These are phyloP conservation scores for Bos javanicus DNA, from an alignment of 2,113 vertebrate genomes.

Conservation along the genomic window DNA sequence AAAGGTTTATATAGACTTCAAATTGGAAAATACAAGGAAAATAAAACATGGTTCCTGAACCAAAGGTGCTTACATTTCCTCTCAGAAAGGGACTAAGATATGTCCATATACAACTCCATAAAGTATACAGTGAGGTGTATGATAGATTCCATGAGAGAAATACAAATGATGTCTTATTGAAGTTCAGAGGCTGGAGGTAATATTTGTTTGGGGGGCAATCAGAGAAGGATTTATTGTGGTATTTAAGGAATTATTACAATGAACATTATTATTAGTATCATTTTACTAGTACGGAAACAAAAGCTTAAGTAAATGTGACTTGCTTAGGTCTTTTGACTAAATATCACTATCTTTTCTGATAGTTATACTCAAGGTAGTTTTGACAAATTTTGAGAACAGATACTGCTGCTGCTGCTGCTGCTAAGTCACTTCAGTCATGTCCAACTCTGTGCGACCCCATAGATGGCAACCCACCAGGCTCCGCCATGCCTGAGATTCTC, in stretches of 20 bases:
- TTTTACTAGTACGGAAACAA: conserved; percentile 7
- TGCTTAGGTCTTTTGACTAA: conserved; percentile 8
- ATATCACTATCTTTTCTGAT: not conserved
- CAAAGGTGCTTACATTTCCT: not conserved
- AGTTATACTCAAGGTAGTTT: not conserved
- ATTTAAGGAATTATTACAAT: not conserved
- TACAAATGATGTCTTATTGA: not conserved
- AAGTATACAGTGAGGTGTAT: not conserved
- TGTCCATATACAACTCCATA: not conserved
- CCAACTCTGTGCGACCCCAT: no score
- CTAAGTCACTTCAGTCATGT: no score
- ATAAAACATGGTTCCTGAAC: not conserved
- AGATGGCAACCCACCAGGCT: no score
- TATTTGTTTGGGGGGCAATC: not conserved
- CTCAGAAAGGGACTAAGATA: not conserved
- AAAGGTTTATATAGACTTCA: not conserved
- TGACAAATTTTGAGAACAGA: not conserved
- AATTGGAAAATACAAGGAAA: not conserved
- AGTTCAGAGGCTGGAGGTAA: not conserved
- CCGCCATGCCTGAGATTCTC: no score
- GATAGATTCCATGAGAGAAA: not conserved
- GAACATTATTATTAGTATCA: not conserved
- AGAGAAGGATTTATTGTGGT: not conserved
- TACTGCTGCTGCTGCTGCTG: not conserved
- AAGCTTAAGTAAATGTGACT: not conserved